Conservation (phyloP, 2,113 vertebrate species). For the Microtus oregoni region DNA sequence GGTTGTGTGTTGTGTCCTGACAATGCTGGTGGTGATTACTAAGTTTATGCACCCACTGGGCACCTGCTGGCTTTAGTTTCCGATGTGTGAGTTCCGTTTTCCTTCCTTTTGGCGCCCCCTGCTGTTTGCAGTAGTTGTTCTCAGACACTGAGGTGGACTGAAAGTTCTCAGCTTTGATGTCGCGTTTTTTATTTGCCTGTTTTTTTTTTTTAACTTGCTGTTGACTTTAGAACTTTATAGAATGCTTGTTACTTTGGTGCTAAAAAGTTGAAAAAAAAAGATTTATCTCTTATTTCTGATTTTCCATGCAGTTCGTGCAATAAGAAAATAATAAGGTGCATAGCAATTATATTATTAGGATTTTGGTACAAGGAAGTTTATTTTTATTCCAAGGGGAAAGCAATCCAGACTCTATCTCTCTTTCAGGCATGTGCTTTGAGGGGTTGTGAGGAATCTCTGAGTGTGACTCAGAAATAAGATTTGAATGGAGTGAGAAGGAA, state of each 20-base stretch:
- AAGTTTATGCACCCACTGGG: background rate
- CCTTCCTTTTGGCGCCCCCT: background rate
- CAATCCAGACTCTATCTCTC: background rate
- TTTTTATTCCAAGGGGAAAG: conserved; percentile 18
- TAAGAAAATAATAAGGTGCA: background rate
- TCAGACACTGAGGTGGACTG: background rate
- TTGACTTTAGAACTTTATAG: background rate
- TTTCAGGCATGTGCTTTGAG: background rate
- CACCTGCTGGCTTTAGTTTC: background rate
- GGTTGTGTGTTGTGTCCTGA: background rate
- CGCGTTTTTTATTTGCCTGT: background rate
- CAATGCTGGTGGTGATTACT: background rate
- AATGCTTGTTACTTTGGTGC: background rate
- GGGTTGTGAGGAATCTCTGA: background rate
- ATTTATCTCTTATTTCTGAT: background rate
- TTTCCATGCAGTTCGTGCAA: background rate
- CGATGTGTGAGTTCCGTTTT: background rate
- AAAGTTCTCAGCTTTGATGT: background rate
- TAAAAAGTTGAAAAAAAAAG: background rate
- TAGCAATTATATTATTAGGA: background rate
- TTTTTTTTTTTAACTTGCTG: background rate
- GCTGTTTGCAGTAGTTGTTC: background rate
- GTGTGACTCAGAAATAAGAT: background rate
- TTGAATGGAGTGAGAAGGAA: background rate
- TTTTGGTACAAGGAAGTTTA: background rate